phyloP scores from a whole-genome alignment of 2,113 vertebrate genomes.

The Scolopax mira region DNA sequence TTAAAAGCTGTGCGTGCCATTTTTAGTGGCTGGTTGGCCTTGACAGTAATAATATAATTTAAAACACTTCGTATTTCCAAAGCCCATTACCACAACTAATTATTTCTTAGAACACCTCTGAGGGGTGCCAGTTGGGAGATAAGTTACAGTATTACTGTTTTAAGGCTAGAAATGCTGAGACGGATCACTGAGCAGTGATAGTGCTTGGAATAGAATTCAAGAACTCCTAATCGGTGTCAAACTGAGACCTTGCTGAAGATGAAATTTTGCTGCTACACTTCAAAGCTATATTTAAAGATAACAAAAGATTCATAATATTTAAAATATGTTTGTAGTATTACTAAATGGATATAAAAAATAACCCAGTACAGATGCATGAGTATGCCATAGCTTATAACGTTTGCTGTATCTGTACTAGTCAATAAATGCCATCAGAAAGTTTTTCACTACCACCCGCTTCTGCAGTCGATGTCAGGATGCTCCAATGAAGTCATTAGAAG shows the following conservation, averaged over 20 bases:
- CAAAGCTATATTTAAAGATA: not conserved
- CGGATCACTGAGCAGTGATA: not conserved
- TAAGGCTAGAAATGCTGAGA: not conserved
- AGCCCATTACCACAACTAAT: slow-evolving; percentile 42
- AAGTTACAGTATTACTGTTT: slow-evolving; percentile 35
- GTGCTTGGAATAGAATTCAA: not conserved
- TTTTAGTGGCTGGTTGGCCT: slow-evolving; percentile 12
- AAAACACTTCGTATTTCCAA: slow-evolving; percentile 25
- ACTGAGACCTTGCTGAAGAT: not conserved
- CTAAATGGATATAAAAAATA: not conserved
- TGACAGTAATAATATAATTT: slow-evolving; percentile 22
- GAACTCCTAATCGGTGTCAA: not conserved
- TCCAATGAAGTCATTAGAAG: not conserved
- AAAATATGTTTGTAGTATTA: not conserved
- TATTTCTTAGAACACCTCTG: slow-evolving; percentile 40
- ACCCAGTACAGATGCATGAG: accelerated
- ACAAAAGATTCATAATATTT: not conserved
- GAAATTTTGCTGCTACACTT: not conserved
- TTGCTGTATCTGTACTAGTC: not conserved
- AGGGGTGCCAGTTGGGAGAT: slow-evolving; percentile 22
- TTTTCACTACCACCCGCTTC: not conserved
- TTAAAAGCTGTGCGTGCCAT: not conserved
- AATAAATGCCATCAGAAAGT: not conserved
- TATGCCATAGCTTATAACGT: not conserved
- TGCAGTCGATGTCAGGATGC: not conserved